Evolutionary conservation across 2,888 invertebrate species (phyloP).

Genomic region (Tachystola acroxantha): DNA sequence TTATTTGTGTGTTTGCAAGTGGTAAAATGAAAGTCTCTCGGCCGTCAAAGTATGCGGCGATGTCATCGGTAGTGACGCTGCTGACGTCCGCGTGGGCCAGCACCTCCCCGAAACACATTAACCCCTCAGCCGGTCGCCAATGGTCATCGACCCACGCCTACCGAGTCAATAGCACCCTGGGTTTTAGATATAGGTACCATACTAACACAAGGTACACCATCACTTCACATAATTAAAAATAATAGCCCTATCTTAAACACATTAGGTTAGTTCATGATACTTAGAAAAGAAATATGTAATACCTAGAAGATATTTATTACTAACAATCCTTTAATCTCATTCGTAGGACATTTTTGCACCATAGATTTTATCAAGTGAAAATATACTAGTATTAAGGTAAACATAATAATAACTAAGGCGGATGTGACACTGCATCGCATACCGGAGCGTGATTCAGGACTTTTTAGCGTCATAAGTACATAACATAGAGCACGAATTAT

Average conservation of each 20-base stretch:
- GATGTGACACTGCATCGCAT: too few species aligned
- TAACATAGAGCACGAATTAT: too few species aligned
- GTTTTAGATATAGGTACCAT: conserved; percentile 27
- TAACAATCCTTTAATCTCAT: conserved; percentile 47
- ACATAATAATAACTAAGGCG: conserved; percentile 24
- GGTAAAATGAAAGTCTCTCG: not conserved
- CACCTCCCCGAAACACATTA: too few species aligned
- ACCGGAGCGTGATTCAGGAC: too few species aligned
- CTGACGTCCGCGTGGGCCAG: too few species aligned
- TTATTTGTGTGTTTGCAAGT: too few species aligned
- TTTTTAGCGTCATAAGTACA: too few species aligned
- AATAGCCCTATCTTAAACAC: conserved; percentile 19
- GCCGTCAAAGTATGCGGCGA: not conserved
- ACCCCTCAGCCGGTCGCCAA: too few species aligned
- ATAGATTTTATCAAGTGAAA: conserved; percentile 43
- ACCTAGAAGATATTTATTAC: conserved; percentile 28
- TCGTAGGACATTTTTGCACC: conserved; percentile 54
- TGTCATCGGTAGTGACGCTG: too few species aligned
- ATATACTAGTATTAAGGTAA: too few species aligned
- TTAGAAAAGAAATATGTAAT: conserved; percentile 28
- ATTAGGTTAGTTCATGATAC: conserved; percentile 32
- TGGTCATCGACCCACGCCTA: not conserved
- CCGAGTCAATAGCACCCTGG: conserved; percentile 58
- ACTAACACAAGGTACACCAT: conserved; percentile 28
- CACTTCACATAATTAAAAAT: conserved; percentile 22